Evolutionary conservation across 2,797 vertebrate genomes (phyloP), one percentile per base, ranked within the genome.

Genomic region (Mormyrops boulengeri): DNA sequence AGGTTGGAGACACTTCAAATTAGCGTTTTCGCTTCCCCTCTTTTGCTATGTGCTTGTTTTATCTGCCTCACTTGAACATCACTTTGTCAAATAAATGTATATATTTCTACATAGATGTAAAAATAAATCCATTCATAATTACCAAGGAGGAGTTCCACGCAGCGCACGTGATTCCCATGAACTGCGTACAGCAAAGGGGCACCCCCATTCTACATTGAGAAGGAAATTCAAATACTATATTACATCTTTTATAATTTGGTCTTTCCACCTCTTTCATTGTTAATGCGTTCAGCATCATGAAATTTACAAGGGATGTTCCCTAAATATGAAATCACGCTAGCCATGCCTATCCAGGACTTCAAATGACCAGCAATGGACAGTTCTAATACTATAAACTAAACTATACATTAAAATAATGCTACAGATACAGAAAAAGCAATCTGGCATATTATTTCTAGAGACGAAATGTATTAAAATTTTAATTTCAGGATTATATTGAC

Each of bases 161-260:
- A 99, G 91, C 98, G 98, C 77, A 99, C 97, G 2, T 99, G 98
- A 92, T 99, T 99, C 49, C 99, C 99, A 86, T 99, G 98, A 38
- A 99, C 99, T 1, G 98, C 99, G 53, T 99, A 99, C 0, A 99
- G 96, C 89, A 99, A 91, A 60, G 99, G 99, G 1, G 98, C 98
- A n/a, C 99, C 99, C 91, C 98, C 98, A 73, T 99, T 99, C 99
- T 99, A 94, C 94, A 96, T 95, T 0, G 30, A 30, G 52, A 87
- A 87, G 44, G 3, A 85, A 52, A 22, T 85, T 93, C 4, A 90
- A 53, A 89, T 12, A 41, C 0, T 14, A 69, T 2, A 19, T 91
- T 60, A 92, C 26, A 30, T 6, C 26, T 85, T 30, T 87, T 5
- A 30, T 22, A 14, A 26, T 4, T 12, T 30, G 7, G 77, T 41